These are phyloP conservation scores for Oscheius onirici DNA, from an alignment of 2,888 invertebrate genomes.

Conservation along the genomic window DNA sequence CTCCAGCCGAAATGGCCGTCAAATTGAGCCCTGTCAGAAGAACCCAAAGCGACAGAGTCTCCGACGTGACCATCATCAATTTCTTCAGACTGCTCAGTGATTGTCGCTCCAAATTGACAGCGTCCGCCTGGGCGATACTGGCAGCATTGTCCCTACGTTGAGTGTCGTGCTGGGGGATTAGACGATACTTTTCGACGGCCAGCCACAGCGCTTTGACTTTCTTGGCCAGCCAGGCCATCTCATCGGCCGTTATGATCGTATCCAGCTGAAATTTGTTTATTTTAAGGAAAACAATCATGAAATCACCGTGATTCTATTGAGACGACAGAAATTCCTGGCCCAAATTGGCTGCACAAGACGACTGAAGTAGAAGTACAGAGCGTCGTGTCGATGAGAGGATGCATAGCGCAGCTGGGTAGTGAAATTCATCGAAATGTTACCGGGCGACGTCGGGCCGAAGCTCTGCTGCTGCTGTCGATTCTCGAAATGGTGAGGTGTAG, in stretches of 20 bases:
- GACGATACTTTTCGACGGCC: slow-evolving; percentile 55
- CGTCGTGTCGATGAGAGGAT: slow-evolving; percentile 88
- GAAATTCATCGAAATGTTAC: slow-evolving; percentile 19
- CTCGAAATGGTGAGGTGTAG: slow-evolving; percentile 46
- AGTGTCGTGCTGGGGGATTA: slow-evolving; percentile 53
- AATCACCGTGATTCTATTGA: slow-evolving; percentile 38
- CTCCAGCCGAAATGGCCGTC: slow-evolving; percentile 75
- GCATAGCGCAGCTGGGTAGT: slow-evolving; percentile 41
- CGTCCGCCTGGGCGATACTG: slow-evolving; percentile 55
- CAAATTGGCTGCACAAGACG: slow-evolving; percentile 87
- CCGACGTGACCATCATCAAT: slow-evolving; percentile 77
- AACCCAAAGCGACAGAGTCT: slow-evolving; percentile 91
- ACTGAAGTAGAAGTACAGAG: slow-evolving; percentile 88
- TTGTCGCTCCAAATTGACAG: slow-evolving; percentile 51
- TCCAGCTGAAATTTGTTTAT: slow-evolving; percentile 32
- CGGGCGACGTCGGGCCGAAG: slow-evolving; percentile 41
- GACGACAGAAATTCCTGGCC: slow-evolving; percentile 74
- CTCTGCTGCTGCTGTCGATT: slow-evolving; percentile 1
- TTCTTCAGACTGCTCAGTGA: slow-evolving; percentile 73
- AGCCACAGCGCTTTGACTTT: slow-evolving; percentile 39
- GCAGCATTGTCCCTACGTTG: slow-evolving; percentile 4
- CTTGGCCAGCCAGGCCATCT: slow-evolving; percentile 43
- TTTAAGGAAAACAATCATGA: not conserved
- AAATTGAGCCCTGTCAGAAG: slow-evolving; percentile 91
- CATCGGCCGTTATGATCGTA: slow-evolving; percentile 23